Evolutionary conservation across 2,888 invertebrate species (phyloP), one percentile per base, ranked within the genome.

Genomic region (Eueremaeus valkanovi): DNA sequence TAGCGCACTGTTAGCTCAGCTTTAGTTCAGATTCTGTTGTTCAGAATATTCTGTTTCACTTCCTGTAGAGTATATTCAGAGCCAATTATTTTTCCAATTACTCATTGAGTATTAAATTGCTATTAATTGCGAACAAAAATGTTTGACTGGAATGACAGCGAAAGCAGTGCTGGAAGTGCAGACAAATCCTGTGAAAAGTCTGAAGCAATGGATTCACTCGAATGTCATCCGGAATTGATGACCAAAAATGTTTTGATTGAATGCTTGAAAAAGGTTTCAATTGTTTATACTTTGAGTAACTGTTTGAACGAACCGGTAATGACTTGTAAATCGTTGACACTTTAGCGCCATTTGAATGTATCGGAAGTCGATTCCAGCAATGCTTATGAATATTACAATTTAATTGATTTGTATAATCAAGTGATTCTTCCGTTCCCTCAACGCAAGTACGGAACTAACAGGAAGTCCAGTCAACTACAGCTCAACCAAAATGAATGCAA

Each of bases 371-470:
- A 63, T 3, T 31, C 21, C 6, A 5, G 8, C 42, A 45, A 45
- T 42, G 24, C 18, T 24, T 70, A 70, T 29, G 70, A 70, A 18
- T 70, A 70, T 11, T 70, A 9, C n/a, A 70, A 70, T 70, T 18
- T 42, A 5, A 70, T 70, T 16, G 40, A 18, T 13, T 29, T 70
- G 18, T 70, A 70, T 42, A 70, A 70, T 24, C 21, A 18, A 13
- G 27, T 45, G 24, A 27, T 70, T 3, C 70, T 70, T 27, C 70
- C 70, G 16, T 70, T 45, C 24, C 45, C 70, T 0, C 70, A 70
- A 70, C 42, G 70, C 42, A 11, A 27, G 5, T 70, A 70, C 21
- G 42, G 45, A 13, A 42, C 16, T 45, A 70, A 70, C 13, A 11
- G 70, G 5, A 42, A 42, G 24, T 40, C 42, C 3, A 27, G 24